phyloP scores from a whole-genome alignment of 2,797 vertebrate species.

The Monodelphis domestica region DNA sequence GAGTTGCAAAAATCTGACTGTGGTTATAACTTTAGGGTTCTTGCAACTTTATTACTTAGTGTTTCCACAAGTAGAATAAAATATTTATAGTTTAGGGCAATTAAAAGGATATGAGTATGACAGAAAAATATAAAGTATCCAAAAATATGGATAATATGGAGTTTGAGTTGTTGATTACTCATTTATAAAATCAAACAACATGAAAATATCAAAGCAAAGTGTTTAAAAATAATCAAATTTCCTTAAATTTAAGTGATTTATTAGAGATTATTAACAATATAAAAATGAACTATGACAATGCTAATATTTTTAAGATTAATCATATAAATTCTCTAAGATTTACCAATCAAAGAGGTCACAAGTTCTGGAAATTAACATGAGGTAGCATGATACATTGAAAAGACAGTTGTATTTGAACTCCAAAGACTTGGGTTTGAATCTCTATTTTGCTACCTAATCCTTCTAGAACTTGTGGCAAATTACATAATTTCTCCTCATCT shows the following conservation, averaged over 20 bases:
- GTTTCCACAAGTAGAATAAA: neutral
- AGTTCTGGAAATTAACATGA: neutral
- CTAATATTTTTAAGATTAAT: neutral
- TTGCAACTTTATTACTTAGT: neutral
- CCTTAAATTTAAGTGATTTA: neutral
- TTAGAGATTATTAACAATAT: neutral
- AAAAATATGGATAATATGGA: neutral
- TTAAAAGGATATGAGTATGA: no score
- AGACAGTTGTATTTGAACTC: neutral
- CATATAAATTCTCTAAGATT: neutral
- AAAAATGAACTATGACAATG: neutral
- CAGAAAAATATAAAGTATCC: no score
- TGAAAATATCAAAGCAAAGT: neutral
- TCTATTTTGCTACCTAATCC: neutral
- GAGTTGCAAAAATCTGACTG: neutral
- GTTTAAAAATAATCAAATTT: neutral
- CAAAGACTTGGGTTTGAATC: neutral
- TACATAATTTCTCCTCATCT: neutral
- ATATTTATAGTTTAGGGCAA: neutral
- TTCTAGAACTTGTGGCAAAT: neutral
- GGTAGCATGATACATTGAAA: neutral
- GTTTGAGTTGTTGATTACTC: neutral
- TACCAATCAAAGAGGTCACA: neutral
- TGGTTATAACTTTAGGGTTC: neutral
- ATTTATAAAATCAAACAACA: neutral